Evolutionary conservation across 2,113 vertebrate genomes (phyloP).

Genomic region (Hemiscyllium ocellatum): DNA sequence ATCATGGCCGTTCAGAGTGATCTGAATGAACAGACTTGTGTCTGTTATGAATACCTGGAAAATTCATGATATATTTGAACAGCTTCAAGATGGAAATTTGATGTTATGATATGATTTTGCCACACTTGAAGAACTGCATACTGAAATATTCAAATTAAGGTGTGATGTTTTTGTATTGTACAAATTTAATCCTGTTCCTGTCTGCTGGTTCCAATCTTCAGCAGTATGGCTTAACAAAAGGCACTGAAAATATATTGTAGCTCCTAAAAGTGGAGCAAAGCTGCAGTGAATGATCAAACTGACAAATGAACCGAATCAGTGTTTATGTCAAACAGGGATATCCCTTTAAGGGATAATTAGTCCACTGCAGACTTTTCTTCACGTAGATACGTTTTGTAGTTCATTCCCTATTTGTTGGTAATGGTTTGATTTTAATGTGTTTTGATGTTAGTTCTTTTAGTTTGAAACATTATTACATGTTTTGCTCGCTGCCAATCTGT

Average conservation of each 20-base stretch:
- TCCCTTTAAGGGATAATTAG: background rate
- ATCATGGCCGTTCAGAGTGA: background rate
- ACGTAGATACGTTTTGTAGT: background rate
- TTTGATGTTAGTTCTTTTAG: background rate
- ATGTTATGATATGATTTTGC: background rate
- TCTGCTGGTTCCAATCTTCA: background rate
- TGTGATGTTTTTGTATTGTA: background rate
- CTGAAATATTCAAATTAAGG: background rate
- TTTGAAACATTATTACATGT: background rate
- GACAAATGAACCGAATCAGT: background rate
- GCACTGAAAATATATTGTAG: background rate
- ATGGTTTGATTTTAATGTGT: background rate
- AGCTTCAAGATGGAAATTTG: background rate
- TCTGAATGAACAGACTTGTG: background rate
- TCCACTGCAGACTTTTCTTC: background rate
- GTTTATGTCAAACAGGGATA: background rate
- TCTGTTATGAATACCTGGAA: background rate
- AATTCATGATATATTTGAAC: background rate
- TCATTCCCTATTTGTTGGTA: background rate
- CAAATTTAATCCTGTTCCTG: background rate
- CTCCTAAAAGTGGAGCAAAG: background rate
- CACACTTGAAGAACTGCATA: background rate
- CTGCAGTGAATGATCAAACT: background rate
- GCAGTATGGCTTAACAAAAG: background rate
- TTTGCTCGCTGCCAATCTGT: background rate